Base-by-base conservation (phyloP, 2,888 invertebrate genomes). In the Andrena minutula region DNA sequence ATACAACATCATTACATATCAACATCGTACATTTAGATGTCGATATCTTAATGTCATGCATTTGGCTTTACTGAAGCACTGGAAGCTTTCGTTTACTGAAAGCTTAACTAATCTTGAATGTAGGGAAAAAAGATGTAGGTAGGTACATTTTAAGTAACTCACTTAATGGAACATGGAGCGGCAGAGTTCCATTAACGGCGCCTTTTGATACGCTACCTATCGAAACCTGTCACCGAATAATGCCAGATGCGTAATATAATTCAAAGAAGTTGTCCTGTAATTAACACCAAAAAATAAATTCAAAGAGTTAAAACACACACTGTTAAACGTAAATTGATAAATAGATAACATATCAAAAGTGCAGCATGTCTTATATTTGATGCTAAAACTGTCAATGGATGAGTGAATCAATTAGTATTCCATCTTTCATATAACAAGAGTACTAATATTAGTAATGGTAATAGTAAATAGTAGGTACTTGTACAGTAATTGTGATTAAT, bases 151-250 rank as follows among this genome's bases (percentile, higher is more conserved):
- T 41, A 12, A 16, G 30, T 20, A 71, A 63, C 12, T 60, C 32
- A 32, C n/a, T 72, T n/a, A 26, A 32, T 12, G 32, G 16, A 35
- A 51, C 71, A 32, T 5, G 49, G 6, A 63, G 63, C 23, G 26
- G n/a, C 51, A 30, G 51, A 35, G 32, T 63, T 72, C 72, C 72
- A 72, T 72, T 51, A 72, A 63, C n/a, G 7, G 32, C 32, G 32
- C 26, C 26, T 6, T 35, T 20, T 10, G 53, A 53, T 53, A 53
- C 53, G 53, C 20, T 20, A 53, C 8, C 53, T 63, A 63, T 35
- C 51, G 7, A 16, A 32, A 26, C 23, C 51, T 20, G 53, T 23
- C 20, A 53, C 20, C 53, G 8, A 53, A 63, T 72, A 63, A 61
- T 23, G 10, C 16, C 20, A 30, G 23, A 61, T 32, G n/a, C 30